These are phyloP conservation scores for Torymus auratus DNA, from an alignment of 2,888 invertebrate genomes.

Conservation along the genomic window DNA sequence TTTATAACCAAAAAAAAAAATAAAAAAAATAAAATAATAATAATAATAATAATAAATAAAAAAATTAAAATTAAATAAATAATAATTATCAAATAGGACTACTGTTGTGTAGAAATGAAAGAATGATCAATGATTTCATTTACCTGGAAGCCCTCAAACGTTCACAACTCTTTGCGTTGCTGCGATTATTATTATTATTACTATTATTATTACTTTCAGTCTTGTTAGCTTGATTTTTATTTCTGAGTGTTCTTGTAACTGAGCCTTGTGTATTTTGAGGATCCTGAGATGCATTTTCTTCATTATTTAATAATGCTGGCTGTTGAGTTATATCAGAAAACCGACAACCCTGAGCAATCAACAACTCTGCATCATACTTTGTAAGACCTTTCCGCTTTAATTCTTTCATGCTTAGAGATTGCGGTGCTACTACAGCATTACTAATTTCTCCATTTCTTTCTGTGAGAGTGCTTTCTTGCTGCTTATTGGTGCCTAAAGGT, in stretches of 20 bases:
- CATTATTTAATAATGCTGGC: conserved; percentile 66
- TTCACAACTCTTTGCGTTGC: conserved; percentile 66
- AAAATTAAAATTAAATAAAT: no score
- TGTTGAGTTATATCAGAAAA: conserved; percentile 81
- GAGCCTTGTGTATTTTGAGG: conserved; percentile 67
- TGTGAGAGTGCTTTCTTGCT: conserved; percentile 69
- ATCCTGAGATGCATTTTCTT: conserved; percentile 66
- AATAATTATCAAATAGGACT: no score
- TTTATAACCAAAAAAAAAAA: no score
- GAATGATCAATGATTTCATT: conserved; percentile 30
- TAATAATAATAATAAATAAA: no score
- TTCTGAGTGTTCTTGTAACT: conserved; percentile 72
- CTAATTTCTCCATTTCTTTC: conserved; percentile 72
- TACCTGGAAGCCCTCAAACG: conserved; percentile 74
- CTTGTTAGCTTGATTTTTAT: conserved; percentile 71
- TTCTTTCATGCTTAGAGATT: conserved; percentile 86
- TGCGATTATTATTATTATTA: conserved; percentile 62
- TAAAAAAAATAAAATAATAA: no score
- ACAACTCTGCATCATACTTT: conserved; percentile 91
- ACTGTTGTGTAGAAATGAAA: neutral
- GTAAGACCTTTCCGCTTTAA: conserved; percentile 90
- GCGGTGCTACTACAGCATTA: conserved; percentile 80
- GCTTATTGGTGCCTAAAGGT: conserved; percentile 69
- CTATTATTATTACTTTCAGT: conserved; percentile 67
- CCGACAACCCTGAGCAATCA: conserved; percentile 88